These are phyloP conservation scores for Encarsia formosa DNA, from an alignment of 2,888 invertebrate genomes.

Conservation along the genomic window DNA sequence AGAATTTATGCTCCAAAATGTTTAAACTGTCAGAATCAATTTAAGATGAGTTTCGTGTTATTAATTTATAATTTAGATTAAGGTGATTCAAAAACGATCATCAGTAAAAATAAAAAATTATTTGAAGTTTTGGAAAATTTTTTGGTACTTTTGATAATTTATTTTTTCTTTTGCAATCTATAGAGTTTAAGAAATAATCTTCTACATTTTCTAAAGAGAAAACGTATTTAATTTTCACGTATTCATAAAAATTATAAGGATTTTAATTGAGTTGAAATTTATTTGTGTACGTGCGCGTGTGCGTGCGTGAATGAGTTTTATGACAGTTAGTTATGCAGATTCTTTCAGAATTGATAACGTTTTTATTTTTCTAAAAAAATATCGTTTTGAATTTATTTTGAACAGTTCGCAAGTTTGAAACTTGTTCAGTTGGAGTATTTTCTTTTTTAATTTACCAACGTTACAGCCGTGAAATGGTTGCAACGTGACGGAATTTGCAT, in stretches of 20 bases:
- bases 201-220: no score
- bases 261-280: background rate
- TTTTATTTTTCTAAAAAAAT: conserved; percentile 25
- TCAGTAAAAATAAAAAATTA: no score
- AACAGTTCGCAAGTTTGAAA: conserved; percentile 21
- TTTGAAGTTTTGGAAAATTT: no score
- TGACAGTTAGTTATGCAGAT: conserved; percentile 18
- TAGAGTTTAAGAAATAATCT: no score
- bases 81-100: no score
- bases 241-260: no score
- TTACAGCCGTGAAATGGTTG: no score
- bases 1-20: conserved; percentile 16
- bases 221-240: no score
- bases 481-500: conserved; percentile 2
- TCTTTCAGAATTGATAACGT: conserved; percentile 24
- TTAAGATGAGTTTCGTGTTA: conserved; percentile 12
- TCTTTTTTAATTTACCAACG: conserved; percentile 6
- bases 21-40: conserved; percentile 6
- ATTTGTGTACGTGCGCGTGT: background rate
- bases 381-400: conserved; percentile 24
- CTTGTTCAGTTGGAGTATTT: conserved; percentile 21
- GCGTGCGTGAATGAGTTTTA: conserved; percentile 3
- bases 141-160: no score
- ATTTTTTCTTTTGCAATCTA: no score
- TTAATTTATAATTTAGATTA: no score